phyloP scores from a whole-genome alignment of 2,113 vertebrate species.

The Osmerus mordax region DNA sequence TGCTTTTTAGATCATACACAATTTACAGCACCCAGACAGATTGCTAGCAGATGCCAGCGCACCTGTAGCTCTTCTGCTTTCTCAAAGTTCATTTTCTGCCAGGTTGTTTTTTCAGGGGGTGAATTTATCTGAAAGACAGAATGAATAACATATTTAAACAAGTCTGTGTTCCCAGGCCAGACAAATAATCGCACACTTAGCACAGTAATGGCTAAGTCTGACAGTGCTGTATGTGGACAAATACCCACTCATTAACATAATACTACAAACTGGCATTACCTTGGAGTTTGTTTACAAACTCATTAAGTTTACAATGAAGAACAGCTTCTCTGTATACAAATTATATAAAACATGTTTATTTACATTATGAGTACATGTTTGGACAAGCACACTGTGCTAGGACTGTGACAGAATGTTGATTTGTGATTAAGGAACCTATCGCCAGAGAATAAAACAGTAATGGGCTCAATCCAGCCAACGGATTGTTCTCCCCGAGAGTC shows the following conservation, averaged over 20 bases:
- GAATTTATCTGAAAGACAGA: conserved; percentile 30
- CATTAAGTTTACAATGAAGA: too few relatives aligned
- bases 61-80: conserved; percentile 66
- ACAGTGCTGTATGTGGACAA: conserved; percentile 8
- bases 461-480: conserved; percentile 63
- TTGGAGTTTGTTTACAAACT: background rate
- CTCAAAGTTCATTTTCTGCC: conserved; percentile 30
- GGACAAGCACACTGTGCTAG: conserved; percentile 21
- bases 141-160: conserved; percentile 27
- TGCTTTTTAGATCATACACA: conserved; percentile 41
- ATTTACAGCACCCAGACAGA: conserved; percentile 51
- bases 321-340: too few relatives aligned
- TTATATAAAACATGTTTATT: too few relatives aligned
- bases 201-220: conserved; percentile 34
- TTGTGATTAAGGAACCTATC: conserved; percentile 53
- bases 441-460: conserved; percentile 48
- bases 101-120: background rate
- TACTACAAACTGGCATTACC: background rate
- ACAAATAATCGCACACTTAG: conserved; percentile 2
- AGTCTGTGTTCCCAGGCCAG: conserved; percentile 16
- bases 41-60: conserved; percentile 65
- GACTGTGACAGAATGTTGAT: conserved; percentile 37
- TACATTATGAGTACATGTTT: too few relatives aligned
- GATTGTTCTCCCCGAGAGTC: conserved; percentile 60
- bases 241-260: background rate